Evolutionary conservation across 2,888 invertebrate species (phyloP).

Genomic region (Myathropa florea): DNA sequence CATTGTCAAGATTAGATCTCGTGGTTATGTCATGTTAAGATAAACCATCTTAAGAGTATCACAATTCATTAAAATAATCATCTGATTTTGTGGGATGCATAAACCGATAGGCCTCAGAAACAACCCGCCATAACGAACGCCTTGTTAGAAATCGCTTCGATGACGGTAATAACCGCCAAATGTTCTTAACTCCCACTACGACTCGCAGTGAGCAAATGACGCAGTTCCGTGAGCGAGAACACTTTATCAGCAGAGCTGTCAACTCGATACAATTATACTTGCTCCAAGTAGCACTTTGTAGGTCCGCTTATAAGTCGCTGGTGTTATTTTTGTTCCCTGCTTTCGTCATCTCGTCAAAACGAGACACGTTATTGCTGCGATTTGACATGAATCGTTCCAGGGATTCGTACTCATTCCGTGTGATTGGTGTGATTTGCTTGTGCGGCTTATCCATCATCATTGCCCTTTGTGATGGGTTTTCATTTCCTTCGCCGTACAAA

Average conservation of each 20-base stretch:
- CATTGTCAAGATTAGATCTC: not conserved
- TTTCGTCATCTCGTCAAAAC: conserved; percentile 26
- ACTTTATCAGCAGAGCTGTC: conserved; percentile 46
- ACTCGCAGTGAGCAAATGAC: conserved; percentile 23
- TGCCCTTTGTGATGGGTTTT: conserved; percentile 28
- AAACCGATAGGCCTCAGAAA: not conserved
- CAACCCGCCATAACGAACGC: not conserved
- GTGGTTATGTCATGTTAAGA: not conserved
- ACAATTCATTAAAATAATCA: conserved; percentile 1
- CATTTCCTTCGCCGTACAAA: conserved; percentile 7
- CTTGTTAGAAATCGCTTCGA: not conserved
- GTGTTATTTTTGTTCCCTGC: conserved; percentile 3
- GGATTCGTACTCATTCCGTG: conserved; percentile 22
- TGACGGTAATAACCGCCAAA: conserved; percentile 25
- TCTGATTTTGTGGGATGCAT: not conserved
- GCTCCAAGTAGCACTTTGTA: conserved; percentile 18
- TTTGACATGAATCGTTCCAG: conserved; percentile 32
- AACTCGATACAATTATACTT: conserved; percentile 47
- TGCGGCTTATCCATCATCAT: not conserved
- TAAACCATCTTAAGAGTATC: not conserved
- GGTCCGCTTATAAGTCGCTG: not conserved
- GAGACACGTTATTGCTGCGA: conserved; percentile 19
- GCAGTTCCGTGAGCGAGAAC: conserved; percentile 32
- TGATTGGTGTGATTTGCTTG: conserved; percentile 43
- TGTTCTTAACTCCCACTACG: conserved; percentile 5